These are phyloP conservation scores for Anoplolepis gracilipes DNA, from an alignment of 1,140 invertebrate genomes.

Conservation along the genomic window DNA sequence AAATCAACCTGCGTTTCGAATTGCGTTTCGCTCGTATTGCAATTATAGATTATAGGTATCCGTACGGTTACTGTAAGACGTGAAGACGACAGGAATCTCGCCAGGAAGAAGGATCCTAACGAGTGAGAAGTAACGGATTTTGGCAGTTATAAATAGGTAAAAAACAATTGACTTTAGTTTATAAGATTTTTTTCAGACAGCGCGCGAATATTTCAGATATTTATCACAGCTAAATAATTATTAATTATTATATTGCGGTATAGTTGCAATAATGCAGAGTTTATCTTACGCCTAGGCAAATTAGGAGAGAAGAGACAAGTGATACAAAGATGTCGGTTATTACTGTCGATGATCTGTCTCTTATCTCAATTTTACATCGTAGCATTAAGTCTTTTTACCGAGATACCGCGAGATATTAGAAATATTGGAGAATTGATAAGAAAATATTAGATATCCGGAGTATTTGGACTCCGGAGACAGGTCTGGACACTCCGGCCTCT, in stretches of 20 bases:
- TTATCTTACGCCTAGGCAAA: background rate
- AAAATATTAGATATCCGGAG: background rate
- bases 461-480: background rate
- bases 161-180: background rate
- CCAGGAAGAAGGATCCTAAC: background rate
- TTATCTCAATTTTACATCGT: background rate
- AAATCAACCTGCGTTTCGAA: background rate
- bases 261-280: background rate
- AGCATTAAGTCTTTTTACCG: no score
- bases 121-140: background rate
- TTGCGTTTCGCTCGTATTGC: background rate
- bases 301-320: no score
- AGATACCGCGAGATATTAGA: no score
- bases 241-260: background rate
- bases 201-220: no score
- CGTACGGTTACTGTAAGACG: background rate
- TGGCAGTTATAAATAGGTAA: conserved; percentile 35
- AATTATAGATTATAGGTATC: background rate
- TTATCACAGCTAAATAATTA: no score
- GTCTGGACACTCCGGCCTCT: background rate
- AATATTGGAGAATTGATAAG: no score
- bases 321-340: no score
- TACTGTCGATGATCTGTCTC: background rate
- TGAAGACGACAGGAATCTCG: background rate
- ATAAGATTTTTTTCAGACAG: background rate